Base-by-base conservation (phyloP, 2,888 invertebrate species). In the Craniophora ligustri region DNA sequence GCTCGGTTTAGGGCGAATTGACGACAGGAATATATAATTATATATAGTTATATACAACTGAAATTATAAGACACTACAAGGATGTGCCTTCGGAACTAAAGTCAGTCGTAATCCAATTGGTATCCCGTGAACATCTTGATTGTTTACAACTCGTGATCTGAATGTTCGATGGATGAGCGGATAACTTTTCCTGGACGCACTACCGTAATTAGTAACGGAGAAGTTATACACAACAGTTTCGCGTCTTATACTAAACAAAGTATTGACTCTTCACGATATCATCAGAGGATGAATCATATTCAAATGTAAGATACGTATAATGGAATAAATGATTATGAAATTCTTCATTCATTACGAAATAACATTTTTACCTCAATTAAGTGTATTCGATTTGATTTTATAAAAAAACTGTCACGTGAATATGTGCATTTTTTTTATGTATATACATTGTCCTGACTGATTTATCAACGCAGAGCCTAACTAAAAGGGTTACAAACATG, bases 141-240 rank as follows among this genome's bases (percentile, higher is more conserved):
- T 88, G 87, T 88, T 86, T 79, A 76, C 72, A 85, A 87, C 72
- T 85, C 86, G 87, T 88, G 87, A 82, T 76, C 78, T 75, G 85
- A 84, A 84, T 87, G 75, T 84, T 83, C 72, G 84, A 87, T 61
- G 49, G 46, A 50, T 31, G 48, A 49, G 49, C 40, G 42, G 11
- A 48, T 75, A 78, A 71, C 78, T 80, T n/a, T 77, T 74, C 45
- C 41, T 60, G 70, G 67, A 67, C 66, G 67, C 72, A 74, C 73
- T 67, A 59, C 57, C 57, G 69, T 76, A 75, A 79, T 79, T 79
- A 76, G 74, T 70, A 65, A 77, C 65, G 65, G 60, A 65, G 57
- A 78, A 76, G 68, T 63, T 69, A 59, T 63, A 63, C 56, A 63
- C 55, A 45, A 59, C 47, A 28, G 56, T 46, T 62, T 34, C 30